Percentiles rank a stretch among this genome's conserved stretches.
These are phyloP conservation scores for Folsomia manolachei DNA, from an alignment of 2,888 invertebrate species.

Conservation along the genomic window DNA sequence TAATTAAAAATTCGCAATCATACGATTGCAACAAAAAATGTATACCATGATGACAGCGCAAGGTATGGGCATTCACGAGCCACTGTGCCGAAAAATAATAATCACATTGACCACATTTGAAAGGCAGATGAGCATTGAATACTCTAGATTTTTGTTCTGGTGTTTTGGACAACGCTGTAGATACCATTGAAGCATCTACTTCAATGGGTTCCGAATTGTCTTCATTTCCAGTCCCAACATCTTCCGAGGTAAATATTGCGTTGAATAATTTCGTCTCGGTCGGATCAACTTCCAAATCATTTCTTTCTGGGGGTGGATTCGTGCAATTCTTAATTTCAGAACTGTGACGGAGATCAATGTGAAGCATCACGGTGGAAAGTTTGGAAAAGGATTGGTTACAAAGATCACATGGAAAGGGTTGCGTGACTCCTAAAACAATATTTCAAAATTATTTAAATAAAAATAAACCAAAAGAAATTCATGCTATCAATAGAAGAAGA, in stretches of 20 bases:
- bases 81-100: not conserved
- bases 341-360: not conserved
- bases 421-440: not conserved
- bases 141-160: not conserved
- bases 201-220: too few species aligned
- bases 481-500: not conserved
- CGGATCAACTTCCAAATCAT: not conserved
- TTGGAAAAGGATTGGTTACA: not conserved
- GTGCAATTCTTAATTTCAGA: not conserved
- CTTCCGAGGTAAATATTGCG: not conserved
- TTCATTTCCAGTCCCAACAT: not conserved
- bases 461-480: too few species aligned
- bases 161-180: not conserved
- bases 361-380: not conserved
- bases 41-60: not conserved
- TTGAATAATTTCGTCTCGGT: not conserved
- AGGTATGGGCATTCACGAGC: not conserved
- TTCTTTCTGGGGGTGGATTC: not conserved
- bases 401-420: not conserved
- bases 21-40: not conserved
- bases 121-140: not conserved
- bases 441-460: too few species aligned
- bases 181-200: too few species aligned
- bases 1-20: not conserved
- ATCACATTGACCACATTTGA: not conserved